Evolutionary conservation across 2,888 invertebrate genomes (phyloP), one percentile per base, ranked within the genome.

Genomic region (Troglohyphantes excavatus): DNA sequence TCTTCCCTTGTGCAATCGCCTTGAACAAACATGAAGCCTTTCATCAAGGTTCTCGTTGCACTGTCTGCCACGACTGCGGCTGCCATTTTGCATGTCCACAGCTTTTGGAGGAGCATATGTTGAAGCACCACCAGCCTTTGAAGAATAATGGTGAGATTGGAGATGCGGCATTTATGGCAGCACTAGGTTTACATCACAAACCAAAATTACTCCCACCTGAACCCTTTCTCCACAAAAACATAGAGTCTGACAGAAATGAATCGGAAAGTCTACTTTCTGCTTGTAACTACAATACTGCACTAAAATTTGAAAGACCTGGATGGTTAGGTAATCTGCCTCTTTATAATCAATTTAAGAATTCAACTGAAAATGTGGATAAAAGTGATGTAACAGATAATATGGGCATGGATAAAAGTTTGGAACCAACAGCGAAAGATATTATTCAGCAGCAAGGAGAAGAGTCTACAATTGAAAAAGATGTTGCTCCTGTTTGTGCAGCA

Each of bases 81-180:
- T 68, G 68, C 43, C 13, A 29, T 53, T 70, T 82, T 70, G 11
- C 11, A 29, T 19, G 26, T 27, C 19, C 27, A 19, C 17, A 68
- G 17, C 21, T 19, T n/a, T 23, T 21, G 0, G 23, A 59, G 6
- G 29, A 53, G 11, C 82, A 82, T 29, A 21, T 27, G 23, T 33
- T 82, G 53, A 82, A 53, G 19, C 70, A 68, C 23, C 65, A 65
- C 9, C 65, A 17, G 27, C 7, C 2, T 65, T 23, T 27, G 23
- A 19, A 21, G 11, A 11, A 65, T 9, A 53, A 53, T n/a, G n/a
- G 5, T 1, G 53, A 53, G 0, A 53, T 53, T 53, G 53, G 53
- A 53, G 5, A 13, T 5, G 53, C 53, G 17, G 53, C 5, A 13
- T 53, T 53, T n/a, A 53, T 53, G 53, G 53, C 53, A 53, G 53